A percentile compares a stretch with the other conserved stretches of the same genome.
phyloP scores from a whole-genome alignment of 2,113 vertebrate genomes.

The Gadus macrocephalus region DNA sequence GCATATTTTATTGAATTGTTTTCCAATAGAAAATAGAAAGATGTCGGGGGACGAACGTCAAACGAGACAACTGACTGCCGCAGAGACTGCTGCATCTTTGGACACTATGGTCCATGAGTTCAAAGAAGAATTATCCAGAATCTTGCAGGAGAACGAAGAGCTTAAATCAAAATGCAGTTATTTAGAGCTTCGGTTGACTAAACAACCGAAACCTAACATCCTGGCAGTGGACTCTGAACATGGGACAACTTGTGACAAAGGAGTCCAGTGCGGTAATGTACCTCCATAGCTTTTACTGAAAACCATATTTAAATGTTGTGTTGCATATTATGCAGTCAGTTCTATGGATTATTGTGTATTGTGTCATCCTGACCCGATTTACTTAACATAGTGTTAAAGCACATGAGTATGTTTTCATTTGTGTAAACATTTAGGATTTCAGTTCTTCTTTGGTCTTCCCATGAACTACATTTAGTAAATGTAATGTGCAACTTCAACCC shows the following conservation, averaged over 20 bases:
- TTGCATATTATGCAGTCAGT: too few relatives aligned
- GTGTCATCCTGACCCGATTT: too few relatives aligned
- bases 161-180: constrained; percentile 48
- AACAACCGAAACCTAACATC: fast-evolving
- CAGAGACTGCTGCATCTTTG: constrained; percentile 70
- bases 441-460: too few relatives aligned
- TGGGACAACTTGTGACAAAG: constrained; percentile 46
- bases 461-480: too few relatives aligned
- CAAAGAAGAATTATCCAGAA: constrained; percentile 56
- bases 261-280: constrained; percentile 68
- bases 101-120: constrained; percentile 64
- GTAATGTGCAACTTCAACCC: too few relatives aligned
- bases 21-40: too few relatives aligned
- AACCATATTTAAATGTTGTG: too few relatives aligned
- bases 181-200: constrained; percentile 20
- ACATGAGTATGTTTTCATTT: too few relatives aligned
- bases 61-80: constrained; percentile 55
- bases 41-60: constrained; percentile 63
- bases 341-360: too few relatives aligned
- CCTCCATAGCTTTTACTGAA: too few relatives aligned
- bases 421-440: too few relatives aligned
- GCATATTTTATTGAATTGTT: background rate
- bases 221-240: background rate
- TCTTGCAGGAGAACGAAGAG: constrained; percentile 63
- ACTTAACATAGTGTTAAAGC: too few relatives aligned